Conservation (phyloP, 2,888 invertebrate species). For the Perizoma flavofasciatum region DNA sequence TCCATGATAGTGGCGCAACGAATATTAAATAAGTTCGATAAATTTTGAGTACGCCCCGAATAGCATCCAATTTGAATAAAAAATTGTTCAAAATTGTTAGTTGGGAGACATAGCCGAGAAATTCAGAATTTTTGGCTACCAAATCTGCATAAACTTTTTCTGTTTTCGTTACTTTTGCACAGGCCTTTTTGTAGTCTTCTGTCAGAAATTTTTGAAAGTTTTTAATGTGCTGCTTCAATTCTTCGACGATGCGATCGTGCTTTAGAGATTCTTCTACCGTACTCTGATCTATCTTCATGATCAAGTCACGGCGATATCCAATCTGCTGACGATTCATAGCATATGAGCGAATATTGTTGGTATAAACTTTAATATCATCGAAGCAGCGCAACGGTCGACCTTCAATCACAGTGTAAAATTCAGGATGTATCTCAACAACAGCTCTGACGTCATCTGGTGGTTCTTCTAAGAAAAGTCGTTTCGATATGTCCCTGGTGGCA, state of each 20-base stretch:
- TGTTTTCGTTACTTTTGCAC: slow-evolving; percentile 59
- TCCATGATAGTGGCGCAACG: slow-evolving; percentile 73
- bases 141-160: slow-evolving; percentile 66
- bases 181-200: slow-evolving; percentile 76
- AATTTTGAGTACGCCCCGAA: slow-evolving; percentile 66
- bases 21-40: slow-evolving; percentile 72
- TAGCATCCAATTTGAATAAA: slow-evolving; percentile 73
- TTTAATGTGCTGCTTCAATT: slow-evolving; percentile 69
- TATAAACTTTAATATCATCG: slow-evolving; percentile 84
- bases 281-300: slow-evolving; percentile 67
- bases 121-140: slow-evolving; percentile 63
- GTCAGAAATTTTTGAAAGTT: slow-evolving; percentile 75
- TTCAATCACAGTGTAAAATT: slow-evolving; percentile 85
- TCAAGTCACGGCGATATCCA: slow-evolving; percentile 71
- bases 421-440: slow-evolving; percentile 86
- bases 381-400: slow-evolving; percentile 84
- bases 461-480: slow-evolving; percentile 82
- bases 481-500: slow-evolving; percentile 80
- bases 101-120: slow-evolving; percentile 62
- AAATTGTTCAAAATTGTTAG: slow-evolving; percentile 69
- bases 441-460: slow-evolving; percentile 82
- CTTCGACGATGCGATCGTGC: slow-evolving; percentile 58
- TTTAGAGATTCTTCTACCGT: slow-evolving; percentile 61
- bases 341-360: slow-evolving; percentile 78
- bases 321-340: slow-evolving; percentile 79